A percentile compares a stretch with the other conserved stretches of the same genome.
These are phyloP conservation scores for Coluber constrictor DNA, from an alignment of 2,797 vertebrate species.

Conservation along the genomic window DNA sequence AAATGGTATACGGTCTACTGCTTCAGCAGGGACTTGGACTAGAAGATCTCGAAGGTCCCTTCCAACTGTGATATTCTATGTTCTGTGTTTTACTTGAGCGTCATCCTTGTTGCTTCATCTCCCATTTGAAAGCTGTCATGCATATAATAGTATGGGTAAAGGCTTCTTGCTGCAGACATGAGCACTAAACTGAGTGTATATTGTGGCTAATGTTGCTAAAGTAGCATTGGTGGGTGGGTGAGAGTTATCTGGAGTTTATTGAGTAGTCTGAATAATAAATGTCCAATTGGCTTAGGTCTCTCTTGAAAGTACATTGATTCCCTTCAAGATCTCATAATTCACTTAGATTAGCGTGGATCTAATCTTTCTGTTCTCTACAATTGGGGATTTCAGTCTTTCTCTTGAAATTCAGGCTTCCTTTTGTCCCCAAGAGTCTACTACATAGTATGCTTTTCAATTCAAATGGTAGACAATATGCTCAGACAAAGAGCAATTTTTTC, in stretches of 20 bases:
- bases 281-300: neutral
- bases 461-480: neutral
- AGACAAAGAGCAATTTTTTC: slow-evolving; percentile 9
- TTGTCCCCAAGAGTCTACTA: neutral
- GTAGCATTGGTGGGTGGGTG: neutral
- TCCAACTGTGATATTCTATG: no score
- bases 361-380: neutral
- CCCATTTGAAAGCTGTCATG: no score
- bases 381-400: neutral
- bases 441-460: neutral
- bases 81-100: no score
- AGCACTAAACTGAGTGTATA: neutral
- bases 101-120: no score
- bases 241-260: neutral
- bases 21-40: no score
- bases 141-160: neutral
- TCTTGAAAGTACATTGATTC: neutral
- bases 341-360: neutral
- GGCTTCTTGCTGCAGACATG: neutral
- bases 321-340: neutral
- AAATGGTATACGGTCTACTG: no score
- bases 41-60: no score
- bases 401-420: neutral
- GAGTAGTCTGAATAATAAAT: neutral
- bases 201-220: neutral